These are phyloP conservation scores for Hypsopygia costalis DNA, from an alignment of 2,888 invertebrate genomes.

Conservation along the genomic window DNA sequence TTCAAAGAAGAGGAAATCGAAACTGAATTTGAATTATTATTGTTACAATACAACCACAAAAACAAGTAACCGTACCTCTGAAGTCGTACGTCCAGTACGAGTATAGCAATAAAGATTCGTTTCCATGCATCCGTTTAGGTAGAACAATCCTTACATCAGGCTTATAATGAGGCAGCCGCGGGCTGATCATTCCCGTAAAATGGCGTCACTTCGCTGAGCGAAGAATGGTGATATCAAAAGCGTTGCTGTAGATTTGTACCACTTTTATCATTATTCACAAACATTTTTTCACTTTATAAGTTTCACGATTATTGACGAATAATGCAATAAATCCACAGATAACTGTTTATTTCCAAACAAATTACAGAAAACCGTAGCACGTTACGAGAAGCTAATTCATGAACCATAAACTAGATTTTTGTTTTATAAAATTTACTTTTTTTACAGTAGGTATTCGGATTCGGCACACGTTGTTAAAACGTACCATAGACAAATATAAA, in stretches of 20 bases:
- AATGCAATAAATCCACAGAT: slow-evolving; percentile 42
- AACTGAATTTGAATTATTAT: slow-evolving; percentile 59
- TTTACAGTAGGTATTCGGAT: slow-evolving; percentile 19
- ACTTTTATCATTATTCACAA: slow-evolving; percentile 45
- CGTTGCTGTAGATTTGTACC: slow-evolving; percentile 46
- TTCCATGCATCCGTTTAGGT: slow-evolving; percentile 73
- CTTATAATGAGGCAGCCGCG: slow-evolving; percentile 75
- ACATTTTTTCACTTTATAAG: slow-evolving; percentile 50
- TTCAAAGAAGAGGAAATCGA: slow-evolving; percentile 68
- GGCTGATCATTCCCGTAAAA: slow-evolving; percentile 81
- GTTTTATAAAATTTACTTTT: slow-evolving; percentile 46
- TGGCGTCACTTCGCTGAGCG: slow-evolving; percentile 78
- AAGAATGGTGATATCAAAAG: slow-evolving; percentile 72
- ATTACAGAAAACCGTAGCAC: slow-evolving; percentile 64
- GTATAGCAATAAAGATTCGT: slow-evolving; percentile 70
- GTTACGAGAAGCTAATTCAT: slow-evolving; percentile 75
- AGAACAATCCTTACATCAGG: slow-evolving; percentile 74
- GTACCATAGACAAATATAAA: slow-evolving; percentile 6
- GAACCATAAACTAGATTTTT: slow-evolving; percentile 57
- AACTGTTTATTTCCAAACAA: slow-evolving; percentile 77
- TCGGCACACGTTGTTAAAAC: too few relatives aligned
- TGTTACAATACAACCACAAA: slow-evolving; percentile 49
- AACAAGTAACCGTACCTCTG: slow-evolving; percentile 53
- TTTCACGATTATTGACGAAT: slow-evolving; percentile 40
- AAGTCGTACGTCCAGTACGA: slow-evolving; percentile 79